phyloP scores from a whole-genome alignment of 2,113 vertebrate species.

The Clarias gariepinus region DNA sequence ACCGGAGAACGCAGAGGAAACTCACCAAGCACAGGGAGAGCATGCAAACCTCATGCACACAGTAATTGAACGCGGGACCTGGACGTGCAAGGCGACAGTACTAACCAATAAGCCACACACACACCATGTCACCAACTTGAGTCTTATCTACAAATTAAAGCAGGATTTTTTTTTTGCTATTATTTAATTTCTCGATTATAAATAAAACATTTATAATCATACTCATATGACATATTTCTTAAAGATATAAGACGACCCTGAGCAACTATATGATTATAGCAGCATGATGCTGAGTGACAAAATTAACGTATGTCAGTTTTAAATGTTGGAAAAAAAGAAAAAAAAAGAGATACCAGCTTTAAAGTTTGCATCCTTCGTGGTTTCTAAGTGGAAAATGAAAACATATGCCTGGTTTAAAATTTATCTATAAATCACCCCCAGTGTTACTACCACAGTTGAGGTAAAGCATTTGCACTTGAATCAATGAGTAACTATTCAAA shows the following conservation, averaged over 20 bases:
- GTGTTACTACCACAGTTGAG: neutral
- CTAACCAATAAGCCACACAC: no score
- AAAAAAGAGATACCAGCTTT: neutral
- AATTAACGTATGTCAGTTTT: neutral
- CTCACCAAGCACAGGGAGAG: no score
- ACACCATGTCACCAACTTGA: no score
- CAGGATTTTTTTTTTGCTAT: no score
- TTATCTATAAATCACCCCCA: neutral
- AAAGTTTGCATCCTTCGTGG: neutral
- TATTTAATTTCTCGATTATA: neutral
- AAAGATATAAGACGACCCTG: neutral
- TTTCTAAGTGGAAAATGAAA: neutral
- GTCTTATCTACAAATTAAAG: no score
- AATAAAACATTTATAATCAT: neutral
- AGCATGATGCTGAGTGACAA: neutral
- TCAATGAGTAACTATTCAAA: no score
- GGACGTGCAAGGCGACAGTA: no score
- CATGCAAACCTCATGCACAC: no score
- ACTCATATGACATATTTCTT: neutral
- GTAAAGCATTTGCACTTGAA: neutral
- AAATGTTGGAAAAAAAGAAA: neutral
- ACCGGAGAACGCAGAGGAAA: no score
- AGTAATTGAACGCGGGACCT: no score
- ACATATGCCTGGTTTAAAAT: neutral
- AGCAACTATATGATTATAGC: no score